Conservation (phyloP, 2,888 invertebrate genomes). For the Crocallis elinguaria region DNA sequence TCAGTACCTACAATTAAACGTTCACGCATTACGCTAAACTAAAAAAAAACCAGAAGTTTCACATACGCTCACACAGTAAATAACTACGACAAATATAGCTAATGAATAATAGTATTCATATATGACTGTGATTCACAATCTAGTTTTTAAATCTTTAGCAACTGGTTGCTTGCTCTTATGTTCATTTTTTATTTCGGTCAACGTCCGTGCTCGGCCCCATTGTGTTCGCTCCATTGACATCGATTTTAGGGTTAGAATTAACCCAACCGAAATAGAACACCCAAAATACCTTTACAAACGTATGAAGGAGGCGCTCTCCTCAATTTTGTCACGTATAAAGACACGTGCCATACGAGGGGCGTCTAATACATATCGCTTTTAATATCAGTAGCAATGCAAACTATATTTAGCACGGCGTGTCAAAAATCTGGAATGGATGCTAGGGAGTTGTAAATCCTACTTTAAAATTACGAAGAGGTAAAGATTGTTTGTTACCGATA, state of each 20-base stretch:
- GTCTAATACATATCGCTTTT: conserved; percentile 31
- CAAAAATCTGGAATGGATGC: conserved; percentile 42
- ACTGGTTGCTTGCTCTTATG: conserved; percentile 56
- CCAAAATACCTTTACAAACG: conserved; percentile 7
- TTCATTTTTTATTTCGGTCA: conserved; percentile 80
- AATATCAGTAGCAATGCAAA: conserved; percentile 17
- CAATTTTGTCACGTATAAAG: conserved; percentile 27
- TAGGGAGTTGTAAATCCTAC: conserved; percentile 44
- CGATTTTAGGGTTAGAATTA: conserved; percentile 72
- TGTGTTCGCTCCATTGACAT: conserved; percentile 74
- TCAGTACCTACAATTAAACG: no score
- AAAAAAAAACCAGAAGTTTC: no score
- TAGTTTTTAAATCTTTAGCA: conserved; percentile 67
- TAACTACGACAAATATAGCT: no score
- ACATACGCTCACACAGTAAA: no score
- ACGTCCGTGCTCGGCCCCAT: conserved; percentile 70
- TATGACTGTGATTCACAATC: conserved; percentile 59
- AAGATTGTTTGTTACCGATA: no score
- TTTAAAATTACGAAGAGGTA: no score
- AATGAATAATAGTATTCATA: conserved; percentile 32
- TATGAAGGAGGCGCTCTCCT: conserved; percentile 24
- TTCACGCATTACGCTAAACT: no score
- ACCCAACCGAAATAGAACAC: conserved; percentile 45
- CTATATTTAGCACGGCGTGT: conserved; percentile 34
- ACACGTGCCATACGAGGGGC: conserved; percentile 44